phyloP scores from a whole-genome alignment of 1,140 invertebrate genomes.

The Lepidurus couesii region DNA sequence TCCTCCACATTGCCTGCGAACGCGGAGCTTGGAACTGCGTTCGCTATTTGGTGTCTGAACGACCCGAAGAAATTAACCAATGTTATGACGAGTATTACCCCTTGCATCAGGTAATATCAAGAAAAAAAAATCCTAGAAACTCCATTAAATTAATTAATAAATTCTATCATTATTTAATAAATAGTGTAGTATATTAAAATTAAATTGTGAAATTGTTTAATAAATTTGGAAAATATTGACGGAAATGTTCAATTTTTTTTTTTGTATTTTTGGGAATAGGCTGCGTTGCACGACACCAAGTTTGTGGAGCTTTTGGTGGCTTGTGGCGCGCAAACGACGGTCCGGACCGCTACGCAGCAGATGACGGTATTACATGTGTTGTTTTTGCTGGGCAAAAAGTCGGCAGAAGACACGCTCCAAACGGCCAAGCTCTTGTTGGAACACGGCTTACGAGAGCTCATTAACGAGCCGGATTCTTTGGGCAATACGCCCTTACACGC shows the following conservation, averaged over 20 bases:
- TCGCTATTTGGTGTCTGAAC: conserved; percentile 56
- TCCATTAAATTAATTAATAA: neutral
- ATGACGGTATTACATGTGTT: conserved; percentile 65
- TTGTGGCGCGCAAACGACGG: conserved; percentile 59
- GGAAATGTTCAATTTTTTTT: neutral
- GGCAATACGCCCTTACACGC: conserved; percentile 57
- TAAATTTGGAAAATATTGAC: neutral
- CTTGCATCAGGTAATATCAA: conserved; percentile 55
- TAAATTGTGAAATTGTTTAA: neutral
- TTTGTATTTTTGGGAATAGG: conserved; percentile 24
- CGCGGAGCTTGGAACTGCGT: conserved; percentile 64
- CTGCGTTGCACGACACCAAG: conserved; percentile 59
- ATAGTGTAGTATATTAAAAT: neutral
- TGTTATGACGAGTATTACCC: conserved; percentile 70
- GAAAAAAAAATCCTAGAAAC: neutral
- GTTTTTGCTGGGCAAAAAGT: conserved; percentile 55
- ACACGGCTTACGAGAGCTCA: conserved; percentile 55
- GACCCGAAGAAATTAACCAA: conserved; percentile 64
- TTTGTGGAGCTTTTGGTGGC: conserved; percentile 60
- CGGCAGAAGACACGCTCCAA: conserved; percentile 60
- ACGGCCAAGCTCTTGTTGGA: conserved; percentile 60
- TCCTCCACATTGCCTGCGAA: conserved; percentile 62
- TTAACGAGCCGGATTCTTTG: conserved; percentile 64
- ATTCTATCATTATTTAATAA: neutral
- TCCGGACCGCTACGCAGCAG: conserved; percentile 64